Evolutionary conservation across 2,888 invertebrate species (phyloP), one percentile per base, ranked within the genome.

Genomic region (Onchidella celtica): DNA sequence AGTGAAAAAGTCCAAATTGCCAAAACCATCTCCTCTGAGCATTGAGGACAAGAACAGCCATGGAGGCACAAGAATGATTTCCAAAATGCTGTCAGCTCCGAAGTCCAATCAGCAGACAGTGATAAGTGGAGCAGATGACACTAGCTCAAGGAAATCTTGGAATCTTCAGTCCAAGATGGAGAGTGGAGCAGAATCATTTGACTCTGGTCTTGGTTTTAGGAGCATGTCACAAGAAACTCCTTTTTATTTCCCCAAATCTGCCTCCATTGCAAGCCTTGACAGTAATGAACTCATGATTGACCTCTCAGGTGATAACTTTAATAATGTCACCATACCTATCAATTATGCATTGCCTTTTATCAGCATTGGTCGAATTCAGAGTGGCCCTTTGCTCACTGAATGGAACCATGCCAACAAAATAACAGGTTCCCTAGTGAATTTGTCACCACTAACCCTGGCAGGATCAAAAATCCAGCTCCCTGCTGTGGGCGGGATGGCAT

Each of bases 221-320:
- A 79, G 79, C 59, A 17, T 86, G 36, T 85, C 86, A 24, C 84
- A 83, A 57, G 86, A 86, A 55, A 73, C 32, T 3, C 80, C 84
- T 36, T 75, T 69, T 24, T 73, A 73, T 32, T 72, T 72, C 47
- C 72, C 70, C 1, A 72, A 72, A 24, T 79, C 79, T 29, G 38
- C 79, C 40, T 72, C 79, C 21, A 63, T 66, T 11, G 79, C 72
- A 2, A 72, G 79, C n/a, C 29, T 72, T 34, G 79, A 79, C 14
- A 79, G 72, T 29, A 69, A 78, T 61, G 78, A 79, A 38, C 63
- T 81, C 6, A 27, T 76, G 63, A 81, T 81, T 24, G 81, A 81
- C 63, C 36, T 81, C 24, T 81, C 81, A 32, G 81, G 76, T 9
- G 81, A 81, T 29, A 81, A 76, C 61, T 81, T 81, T 36, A 81